These are phyloP conservation scores for Blastobasis adustella DNA, from an alignment of 2,888 invertebrate genomes.

Conservation along the genomic window DNA sequence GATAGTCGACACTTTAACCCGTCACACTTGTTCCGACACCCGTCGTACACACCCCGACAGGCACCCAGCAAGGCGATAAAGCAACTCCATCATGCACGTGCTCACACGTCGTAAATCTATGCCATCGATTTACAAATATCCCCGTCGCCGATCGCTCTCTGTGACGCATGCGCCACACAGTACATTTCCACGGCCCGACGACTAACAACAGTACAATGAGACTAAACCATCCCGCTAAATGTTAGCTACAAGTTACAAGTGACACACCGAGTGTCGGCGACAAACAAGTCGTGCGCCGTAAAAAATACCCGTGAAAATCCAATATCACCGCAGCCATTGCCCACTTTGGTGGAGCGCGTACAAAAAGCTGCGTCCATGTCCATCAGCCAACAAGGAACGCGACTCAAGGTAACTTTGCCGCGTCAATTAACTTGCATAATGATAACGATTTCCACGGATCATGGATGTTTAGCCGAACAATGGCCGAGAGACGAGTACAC, in stretches of 20 bases:
- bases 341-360: slow-evolving; percentile 11
- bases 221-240: slow-evolving; percentile 1
- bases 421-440: slow-evolving; percentile 44
- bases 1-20: no score
- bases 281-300: no score
- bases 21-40: not conserved
- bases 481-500: slow-evolving; percentile 27
- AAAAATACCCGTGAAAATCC: no score
- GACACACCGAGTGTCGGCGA: no score
- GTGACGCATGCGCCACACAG: slow-evolving; percentile 34
- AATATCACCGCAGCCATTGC: no score
- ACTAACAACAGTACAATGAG: slow-evolving; percentile 15
- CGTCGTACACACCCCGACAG: not conserved
- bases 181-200: slow-evolving; percentile 34
- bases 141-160: slow-evolving; percentile 13
- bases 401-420: slow-evolving; percentile 40
- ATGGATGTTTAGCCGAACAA: slow-evolving; percentile 48
- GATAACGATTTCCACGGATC: slow-evolving; percentile 55
- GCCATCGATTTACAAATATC: slow-evolving; percentile 24
- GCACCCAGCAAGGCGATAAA: slow-evolving; percentile 2
- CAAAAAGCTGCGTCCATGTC: slow-evolving; percentile 22
- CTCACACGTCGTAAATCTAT: slow-evolving; percentile 5
- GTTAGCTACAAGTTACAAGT: not conserved
- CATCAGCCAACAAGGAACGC: slow-evolving; percentile 29
- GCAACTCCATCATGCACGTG: slow-evolving; percentile 2